Percentiles rank a stretch among this genome's conserved stretches.
These are phyloP conservation scores for Aphaenogaster ashmeadi DNA, from an alignment of 1,140 invertebrate genomes.

Conservation along the genomic window DNA sequence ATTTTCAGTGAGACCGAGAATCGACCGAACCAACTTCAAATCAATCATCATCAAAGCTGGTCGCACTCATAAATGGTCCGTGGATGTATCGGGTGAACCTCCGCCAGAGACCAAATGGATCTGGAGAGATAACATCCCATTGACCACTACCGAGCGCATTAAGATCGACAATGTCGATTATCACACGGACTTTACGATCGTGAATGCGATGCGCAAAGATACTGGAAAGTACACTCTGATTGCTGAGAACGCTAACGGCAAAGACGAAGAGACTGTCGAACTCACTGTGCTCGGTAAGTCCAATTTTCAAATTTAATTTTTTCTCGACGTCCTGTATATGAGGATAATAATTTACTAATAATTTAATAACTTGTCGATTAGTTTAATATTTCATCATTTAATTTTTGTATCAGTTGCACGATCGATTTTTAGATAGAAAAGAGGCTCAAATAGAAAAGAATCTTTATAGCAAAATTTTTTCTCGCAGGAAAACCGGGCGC, in stretches of 20 bases:
- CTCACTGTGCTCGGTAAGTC: conserved; percentile 94
- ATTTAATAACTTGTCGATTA: background rate
- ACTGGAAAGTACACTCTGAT: conserved; percentile 96
- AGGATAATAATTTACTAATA: background rate
- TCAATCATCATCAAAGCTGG: conserved; percentile 95
- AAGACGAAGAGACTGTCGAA: conserved; percentile 96
- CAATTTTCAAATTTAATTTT: background rate
- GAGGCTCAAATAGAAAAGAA: background rate
- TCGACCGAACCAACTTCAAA: conserved; percentile 96
- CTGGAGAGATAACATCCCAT: conserved; percentile 93
- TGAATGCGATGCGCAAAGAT: conserved; percentile 94
- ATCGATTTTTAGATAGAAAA: background rate
- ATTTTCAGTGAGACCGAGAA: conserved; percentile 95
- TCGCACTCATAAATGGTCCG: conserved; percentile 96
- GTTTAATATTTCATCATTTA: background rate
- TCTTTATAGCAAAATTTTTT: conserved; percentile 9
- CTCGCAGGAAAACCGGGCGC: conserved; percentile 90
- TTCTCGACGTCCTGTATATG: background rate
- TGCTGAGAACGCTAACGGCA: conserved; percentile 96
- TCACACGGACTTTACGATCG: conserved; percentile 95
- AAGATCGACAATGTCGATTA: conserved; percentile 97
- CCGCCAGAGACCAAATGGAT: conserved; percentile 95
- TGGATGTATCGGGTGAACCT: conserved; percentile 96
- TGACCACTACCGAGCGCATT: conserved; percentile 94
- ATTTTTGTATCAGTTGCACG: conserved; percentile 1